Conservation (phyloP, 2,113 vertebrate genomes). For the Scortum barcoo region DNA sequence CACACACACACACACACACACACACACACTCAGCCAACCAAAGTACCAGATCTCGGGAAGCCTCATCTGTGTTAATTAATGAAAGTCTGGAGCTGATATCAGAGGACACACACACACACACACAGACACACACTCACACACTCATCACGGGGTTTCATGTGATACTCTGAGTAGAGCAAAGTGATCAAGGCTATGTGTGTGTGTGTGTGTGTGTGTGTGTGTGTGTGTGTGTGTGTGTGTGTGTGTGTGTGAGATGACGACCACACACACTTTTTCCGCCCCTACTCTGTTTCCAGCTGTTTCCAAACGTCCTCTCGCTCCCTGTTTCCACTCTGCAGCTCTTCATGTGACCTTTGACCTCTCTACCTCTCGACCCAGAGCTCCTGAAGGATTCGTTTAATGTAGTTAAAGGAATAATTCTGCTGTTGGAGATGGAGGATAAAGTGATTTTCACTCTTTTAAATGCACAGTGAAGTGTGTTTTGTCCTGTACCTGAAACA, state of each 20-base stretch:
- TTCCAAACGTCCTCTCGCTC: not conserved
- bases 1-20: constrained; percentile 2
- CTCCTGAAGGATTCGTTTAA: no score
- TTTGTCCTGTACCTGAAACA: no score
- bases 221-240: not conserved
- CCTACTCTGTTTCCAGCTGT: not conserved
- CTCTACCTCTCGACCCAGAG: not conserved
- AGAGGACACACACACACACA: constrained; percentile 36
- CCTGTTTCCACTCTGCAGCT: not conserved
- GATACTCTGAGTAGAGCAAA: constrained; percentile 15
- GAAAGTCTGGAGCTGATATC: constrained; percentile 27
- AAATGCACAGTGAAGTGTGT: no score
- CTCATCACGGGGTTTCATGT: not conserved
- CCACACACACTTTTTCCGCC: not conserved
- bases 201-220: constrained; percentile 17
- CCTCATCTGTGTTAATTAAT: constrained; percentile 59
- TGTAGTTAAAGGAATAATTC: no score
- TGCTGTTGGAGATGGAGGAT: no score
- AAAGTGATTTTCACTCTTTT: no score
- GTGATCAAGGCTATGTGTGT: constrained; percentile 5
- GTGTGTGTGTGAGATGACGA: constrained; percentile 4
- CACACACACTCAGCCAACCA: constrained; percentile 20
- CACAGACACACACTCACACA: not conserved
- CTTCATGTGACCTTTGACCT: constrained; percentile 24
- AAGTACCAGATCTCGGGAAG: constrained; percentile 42